Evolutionary conservation across 2,113 vertebrate genomes (phyloP), one percentile per base, ranked within the genome.

Genomic region (Lophura nycthemera): DNA sequence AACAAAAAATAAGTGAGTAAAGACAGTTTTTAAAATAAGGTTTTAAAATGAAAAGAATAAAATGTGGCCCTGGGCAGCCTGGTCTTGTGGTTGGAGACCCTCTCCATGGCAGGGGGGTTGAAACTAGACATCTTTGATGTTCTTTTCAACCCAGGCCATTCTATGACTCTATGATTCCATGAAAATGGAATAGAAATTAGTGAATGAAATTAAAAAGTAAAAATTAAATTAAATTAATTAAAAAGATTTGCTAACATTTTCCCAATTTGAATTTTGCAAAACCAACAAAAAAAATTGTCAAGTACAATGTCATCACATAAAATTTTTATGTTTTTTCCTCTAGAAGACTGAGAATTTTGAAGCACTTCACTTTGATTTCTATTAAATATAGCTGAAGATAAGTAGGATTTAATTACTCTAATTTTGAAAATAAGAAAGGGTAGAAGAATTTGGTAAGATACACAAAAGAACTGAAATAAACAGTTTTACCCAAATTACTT

Each of bases 11-110:
- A 76, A 91, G 30, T 1, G 13, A 30, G 22, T 61, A 83, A 90
- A 30, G 3, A 2, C 9, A 56, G 10, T 25, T 59, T 9, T 1
- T 54, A 75, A 75, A 72, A 1, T 10, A 56, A 1, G 3, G 4
- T 27, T 95, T 90, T 67, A 75, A 69, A 80, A 60, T 34, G 24
- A 9, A 52, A 73, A 70, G 0, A n/a, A n/a, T 63, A 83, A 81
- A 75, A 50, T 4, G 6, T 48, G 21, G 48, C 48, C 22, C 48
- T 48, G 48, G 21, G 48, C 22, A 48, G 48, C 48, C 48, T 48
- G 48, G 11, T 48, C 48, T 48, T 13, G 11, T 24, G 48, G 48
- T 48, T 48, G 21, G 48, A 22, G 22, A 48, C 11, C 11, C 21
- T 48, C 21, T 22, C 48, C 22, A 48, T 48, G 22, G 48, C 48